These are phyloP conservation scores for Leptinotarsa juncta DNA, from an alignment of 2,888 invertebrate genomes.

Conservation along the genomic window DNA sequence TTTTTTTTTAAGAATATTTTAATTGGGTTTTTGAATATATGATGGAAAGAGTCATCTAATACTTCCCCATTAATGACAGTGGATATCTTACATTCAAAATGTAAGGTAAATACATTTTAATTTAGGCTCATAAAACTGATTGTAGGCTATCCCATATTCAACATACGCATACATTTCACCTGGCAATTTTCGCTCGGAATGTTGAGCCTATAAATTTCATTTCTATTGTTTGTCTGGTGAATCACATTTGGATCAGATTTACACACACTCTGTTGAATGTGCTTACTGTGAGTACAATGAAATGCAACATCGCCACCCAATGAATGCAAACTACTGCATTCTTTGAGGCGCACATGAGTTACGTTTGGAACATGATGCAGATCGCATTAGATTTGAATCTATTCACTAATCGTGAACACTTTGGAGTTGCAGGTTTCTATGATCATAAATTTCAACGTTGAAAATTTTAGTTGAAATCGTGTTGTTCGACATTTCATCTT, in stretches of 20 bases:
- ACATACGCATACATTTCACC: conserved; percentile 28
- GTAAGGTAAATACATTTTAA: not conserved
- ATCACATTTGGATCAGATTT: conserved; percentile 32
- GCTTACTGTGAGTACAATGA: conserved; percentile 26
- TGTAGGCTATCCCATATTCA: conserved; percentile 13
- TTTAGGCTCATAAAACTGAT: not conserved
- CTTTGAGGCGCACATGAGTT: not conserved
- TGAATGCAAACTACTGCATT: conserved; percentile 39
- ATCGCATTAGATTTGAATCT: no score
- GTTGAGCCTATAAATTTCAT: conserved; percentile 38
- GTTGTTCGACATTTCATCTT: no score
- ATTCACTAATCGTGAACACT: no score
- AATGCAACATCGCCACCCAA: conserved; percentile 31
- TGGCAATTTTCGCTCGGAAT: conserved; percentile 27
- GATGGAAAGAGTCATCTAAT: no score
- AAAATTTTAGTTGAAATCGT: no score
- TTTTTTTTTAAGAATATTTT: no score
- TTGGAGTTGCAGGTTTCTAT: no score
- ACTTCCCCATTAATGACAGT: no score
- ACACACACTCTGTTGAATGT: conserved; percentile 31
- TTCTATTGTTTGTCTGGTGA: conserved; percentile 34
- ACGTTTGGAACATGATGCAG: no score
- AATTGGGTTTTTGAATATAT: no score
- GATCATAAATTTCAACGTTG: no score
- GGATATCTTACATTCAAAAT: not conserved